Percentiles rank a stretch among this genome's conserved stretches.
These are phyloP conservation scores for Rhimphoctona megacephalus DNA, from an alignment of 2,888 invertebrate genomes.

Conservation along the genomic window DNA sequence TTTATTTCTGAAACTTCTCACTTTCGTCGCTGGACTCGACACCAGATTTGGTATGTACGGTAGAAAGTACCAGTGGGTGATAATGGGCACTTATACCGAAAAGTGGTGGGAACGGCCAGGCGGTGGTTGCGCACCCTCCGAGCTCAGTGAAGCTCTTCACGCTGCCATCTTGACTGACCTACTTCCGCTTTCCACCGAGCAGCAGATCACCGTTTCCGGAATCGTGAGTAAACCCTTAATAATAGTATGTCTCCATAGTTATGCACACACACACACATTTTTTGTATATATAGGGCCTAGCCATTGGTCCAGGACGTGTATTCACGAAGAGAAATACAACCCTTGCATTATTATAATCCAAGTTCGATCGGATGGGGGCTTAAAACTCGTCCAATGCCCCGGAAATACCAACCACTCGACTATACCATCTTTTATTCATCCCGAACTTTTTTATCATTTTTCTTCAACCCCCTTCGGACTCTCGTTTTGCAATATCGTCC, in stretches of 20 bases:
- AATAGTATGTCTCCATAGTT: slow-evolving; percentile 11
- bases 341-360: slow-evolving; percentile 7
- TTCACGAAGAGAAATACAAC: neutral
- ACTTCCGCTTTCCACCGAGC: slow-evolving; percentile 93
- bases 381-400: slow-evolving; percentile 17
- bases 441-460: neutral
- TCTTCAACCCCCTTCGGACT: neutral
- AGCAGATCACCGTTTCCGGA: slow-evolving; percentile 94
- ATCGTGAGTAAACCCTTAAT: slow-evolving; percentile 88
- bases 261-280: neutral
- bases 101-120: slow-evolving; percentile 89
- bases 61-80: slow-evolving; percentile 97
- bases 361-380: slow-evolving; percentile 18
- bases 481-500: neutral
- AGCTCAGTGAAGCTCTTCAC: slow-evolving; percentile 92
- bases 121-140: slow-evolving; percentile 80
- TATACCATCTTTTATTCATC: slow-evolving; percentile 40
- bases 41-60: slow-evolving; percentile 94
- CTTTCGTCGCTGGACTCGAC: slow-evolving; percentile 1
- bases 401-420: slow-evolving; percentile 21
- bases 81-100: slow-evolving; percentile 94
- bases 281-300: neutral
- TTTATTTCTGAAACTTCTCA: slow-evolving; percentile 9
- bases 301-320: slow-evolving; percentile 13
- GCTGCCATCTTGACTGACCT: slow-evolving; percentile 96